Base-by-base conservation (phyloP, 2,888 invertebrate genomes). In the Poecilobothrus nobilitatus region DNA sequence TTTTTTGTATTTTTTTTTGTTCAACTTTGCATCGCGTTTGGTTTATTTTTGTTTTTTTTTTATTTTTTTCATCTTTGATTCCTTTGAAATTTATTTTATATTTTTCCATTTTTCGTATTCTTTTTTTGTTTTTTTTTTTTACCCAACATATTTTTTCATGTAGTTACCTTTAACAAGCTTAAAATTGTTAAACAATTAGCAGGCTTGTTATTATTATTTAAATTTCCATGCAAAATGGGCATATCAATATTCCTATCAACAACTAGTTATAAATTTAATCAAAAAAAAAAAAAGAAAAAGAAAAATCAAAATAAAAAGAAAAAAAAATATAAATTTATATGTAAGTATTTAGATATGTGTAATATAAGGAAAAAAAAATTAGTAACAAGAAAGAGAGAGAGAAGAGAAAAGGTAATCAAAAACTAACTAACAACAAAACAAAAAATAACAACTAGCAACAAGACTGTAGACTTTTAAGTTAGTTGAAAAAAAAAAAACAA, bases 241-340 rank as follows among this genome's bases (percentile, higher is more conserved):
- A 27, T 63, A 63, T 63, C 22, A 22, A 63, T 63, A 63, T 63
- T 21, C 22, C 63, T 63, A 63, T 63, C 63, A 63, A 63, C 63
- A 63, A 63, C 63, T 63, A 63, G 63, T 63, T 63, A 27, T 63
- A 63, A 63, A 63, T 63, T 63, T 22, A 10, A 21, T 22, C 21
- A 63, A 63, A 62, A 62, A 20, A 18, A n/a, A 63, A 27, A 22
- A 63, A 63, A 63, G 20, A 63, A 63, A 20, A 63, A 63, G 2
- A 63, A 63, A 61, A 61, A 61, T 61, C 15, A 20, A n/a, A 61
- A 61, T n/a, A 63, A 44, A 44, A 44, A 44, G 6, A 34, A 34
- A 34, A 34, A 34, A 34, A 34, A 5, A 34, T 34, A 37, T 37
- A 53, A 18, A 53, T 41, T 41, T 41, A 12, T 41, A 41, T 5